Percentiles rank a stretch among this genome's conserved stretches.
Conservation (phyloP, 2,113 vertebrate genomes). For the Chroicocephalus ridibundus region DNA sequence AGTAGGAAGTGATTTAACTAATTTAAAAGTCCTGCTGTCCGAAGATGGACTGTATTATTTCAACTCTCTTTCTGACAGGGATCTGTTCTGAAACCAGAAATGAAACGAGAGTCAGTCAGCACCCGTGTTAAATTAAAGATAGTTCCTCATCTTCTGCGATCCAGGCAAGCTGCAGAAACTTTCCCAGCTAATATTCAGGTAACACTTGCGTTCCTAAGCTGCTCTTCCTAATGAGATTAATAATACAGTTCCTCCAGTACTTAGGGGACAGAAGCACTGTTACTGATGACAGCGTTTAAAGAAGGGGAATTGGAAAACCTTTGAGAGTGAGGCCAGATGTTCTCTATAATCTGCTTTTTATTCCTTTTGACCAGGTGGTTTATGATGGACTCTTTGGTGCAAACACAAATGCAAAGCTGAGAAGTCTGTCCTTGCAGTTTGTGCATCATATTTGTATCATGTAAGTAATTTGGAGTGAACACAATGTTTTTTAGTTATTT, state of each 20-base stretch:
- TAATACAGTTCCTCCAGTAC: not conserved
- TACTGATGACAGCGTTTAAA: not conserved
- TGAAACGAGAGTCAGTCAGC: constrained; percentile 96
- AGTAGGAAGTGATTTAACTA: not conserved
- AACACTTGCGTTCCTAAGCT: not conserved
- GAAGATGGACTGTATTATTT: not conserved
- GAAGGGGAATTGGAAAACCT: not conserved
- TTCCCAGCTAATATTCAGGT: constrained; percentile 99
- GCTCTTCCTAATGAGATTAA: not conserved
- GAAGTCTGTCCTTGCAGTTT: constrained; percentile 93
- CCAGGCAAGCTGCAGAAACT: constrained; percentile 91
- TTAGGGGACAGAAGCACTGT: not conserved
- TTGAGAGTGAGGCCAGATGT: not conserved
- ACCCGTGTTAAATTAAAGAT: constrained; percentile 98
- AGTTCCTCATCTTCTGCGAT: constrained; percentile 93
- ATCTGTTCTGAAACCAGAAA: constrained; percentile 88
- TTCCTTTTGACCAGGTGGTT: constrained; percentile 84
- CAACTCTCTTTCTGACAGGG: constrained; percentile 75
- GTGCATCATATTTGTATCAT: constrained; percentile 97
- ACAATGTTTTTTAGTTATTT: not conserved
- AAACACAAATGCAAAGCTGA: constrained; percentile 94
- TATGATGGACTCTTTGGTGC: constrained; percentile 97
- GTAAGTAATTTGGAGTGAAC: constrained; percentile 77
- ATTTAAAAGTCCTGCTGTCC: not conserved
- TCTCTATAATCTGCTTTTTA: not conserved